A percentile compares a stretch with the other conserved stretches of the same genome.
Conservation (phyloP, 2,113 vertebrate species). For the Marmota flaviventris region DNA sequence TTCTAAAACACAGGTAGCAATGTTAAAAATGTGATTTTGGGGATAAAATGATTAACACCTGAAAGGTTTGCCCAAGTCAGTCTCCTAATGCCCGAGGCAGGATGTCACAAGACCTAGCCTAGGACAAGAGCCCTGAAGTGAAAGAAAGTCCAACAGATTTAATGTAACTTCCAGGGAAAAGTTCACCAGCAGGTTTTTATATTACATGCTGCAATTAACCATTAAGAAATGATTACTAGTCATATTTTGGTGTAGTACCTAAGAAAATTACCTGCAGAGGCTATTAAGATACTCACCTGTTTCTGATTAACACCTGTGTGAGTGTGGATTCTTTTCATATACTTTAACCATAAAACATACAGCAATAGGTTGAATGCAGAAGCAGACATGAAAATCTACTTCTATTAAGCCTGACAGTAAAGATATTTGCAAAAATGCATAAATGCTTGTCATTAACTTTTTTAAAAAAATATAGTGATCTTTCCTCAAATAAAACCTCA, state of each 20-base stretch:
- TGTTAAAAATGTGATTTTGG: not conserved
- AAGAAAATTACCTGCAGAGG: not conserved
- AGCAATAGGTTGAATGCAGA: not conserved
- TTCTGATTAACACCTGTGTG: not conserved
- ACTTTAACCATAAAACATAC: not conserved
- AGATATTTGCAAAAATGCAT: not conserved
- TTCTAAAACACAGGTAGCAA: not conserved
- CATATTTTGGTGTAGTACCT: not conserved
- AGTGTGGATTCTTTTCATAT: not conserved
- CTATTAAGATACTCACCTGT: not conserved
- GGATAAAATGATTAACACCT: not conserved
- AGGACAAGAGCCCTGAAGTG: accelerated
- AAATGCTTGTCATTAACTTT: not conserved
- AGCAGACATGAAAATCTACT: not conserved
- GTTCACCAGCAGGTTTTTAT: accelerated
- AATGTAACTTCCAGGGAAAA: not conserved
- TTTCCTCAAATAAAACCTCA: not conserved
- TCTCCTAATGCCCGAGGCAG: not conserved
- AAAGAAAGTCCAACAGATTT: not conserved
- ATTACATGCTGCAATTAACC: too few species aligned
- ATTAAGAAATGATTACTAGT: not conserved
- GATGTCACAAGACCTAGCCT: not conserved
- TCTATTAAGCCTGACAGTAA: not conserved
- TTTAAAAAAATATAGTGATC: not conserved
- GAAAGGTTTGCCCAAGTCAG: not conserved